Conservation (phyloP, 2,888 invertebrate species). For the Heteromyza rotundicornis region DNA sequence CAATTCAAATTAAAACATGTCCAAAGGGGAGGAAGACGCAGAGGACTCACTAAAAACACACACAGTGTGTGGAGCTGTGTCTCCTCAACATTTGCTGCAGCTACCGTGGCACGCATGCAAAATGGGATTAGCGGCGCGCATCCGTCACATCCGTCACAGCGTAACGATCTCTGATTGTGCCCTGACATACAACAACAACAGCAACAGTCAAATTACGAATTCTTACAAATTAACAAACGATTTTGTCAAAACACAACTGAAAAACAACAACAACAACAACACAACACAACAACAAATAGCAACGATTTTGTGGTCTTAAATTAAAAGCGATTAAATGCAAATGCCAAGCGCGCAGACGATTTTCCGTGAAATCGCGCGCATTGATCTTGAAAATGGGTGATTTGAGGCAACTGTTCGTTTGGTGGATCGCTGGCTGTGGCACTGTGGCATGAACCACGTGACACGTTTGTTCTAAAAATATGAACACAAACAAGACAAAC, state of each 20-base stretch:
- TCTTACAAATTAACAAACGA: conserved; percentile 23
- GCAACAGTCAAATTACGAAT: conserved; percentile 4
- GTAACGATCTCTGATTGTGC: conserved; percentile 9
- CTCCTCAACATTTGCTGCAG: neutral
- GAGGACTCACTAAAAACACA: neutral
- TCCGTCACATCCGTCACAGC: conserved; percentile 17
- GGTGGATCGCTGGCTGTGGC: neutral
- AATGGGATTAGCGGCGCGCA: conserved; percentile 13
- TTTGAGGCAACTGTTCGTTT: neutral
- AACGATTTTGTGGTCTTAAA: conserved; percentile 9
- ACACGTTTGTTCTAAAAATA: conserved; percentile 14
- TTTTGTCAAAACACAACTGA: conserved; percentile 3
- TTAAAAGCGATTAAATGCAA: conserved; percentile 25
- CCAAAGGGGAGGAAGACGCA: conserved; percentile 4
- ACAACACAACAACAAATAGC: no score
- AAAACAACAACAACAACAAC: neutral
- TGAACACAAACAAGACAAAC: no score
- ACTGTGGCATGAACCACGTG: neutral
- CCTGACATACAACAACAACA: neutral
- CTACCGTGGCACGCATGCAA: conserved; percentile 13
- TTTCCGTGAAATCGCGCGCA: conserved; percentile 24
- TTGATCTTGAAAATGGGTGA: conserved; percentile 20
- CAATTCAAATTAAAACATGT: conserved; percentile 19
- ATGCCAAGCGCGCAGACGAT: conserved; percentile 18
- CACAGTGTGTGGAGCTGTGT: neutral